Evolutionary conservation across 2,113 vertebrate species (phyloP).

Genomic region (Redunca redunca): DNA sequence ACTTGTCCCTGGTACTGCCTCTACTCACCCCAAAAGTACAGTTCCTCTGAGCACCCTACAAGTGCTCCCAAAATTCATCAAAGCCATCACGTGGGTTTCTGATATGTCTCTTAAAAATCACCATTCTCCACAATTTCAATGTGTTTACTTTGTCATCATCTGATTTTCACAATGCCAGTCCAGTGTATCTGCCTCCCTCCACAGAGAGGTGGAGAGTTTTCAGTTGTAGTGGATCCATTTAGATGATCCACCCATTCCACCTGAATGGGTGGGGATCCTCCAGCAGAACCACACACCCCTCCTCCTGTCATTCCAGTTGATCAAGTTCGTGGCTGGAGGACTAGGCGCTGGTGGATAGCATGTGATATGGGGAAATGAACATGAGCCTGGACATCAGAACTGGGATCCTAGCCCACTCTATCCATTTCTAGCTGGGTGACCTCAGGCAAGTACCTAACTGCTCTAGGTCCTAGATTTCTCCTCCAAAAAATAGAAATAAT

Average conservation of each 20-base stretch:
- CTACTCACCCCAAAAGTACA: neutral
- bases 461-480: neutral
- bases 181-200: neutral
- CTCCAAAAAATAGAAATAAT: neutral
- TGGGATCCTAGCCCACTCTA: neutral
- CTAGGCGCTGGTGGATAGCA: neutral
- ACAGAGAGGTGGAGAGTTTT: neutral
- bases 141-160: neutral
- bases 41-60: neutral
- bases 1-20: neutral
- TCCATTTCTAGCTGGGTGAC: neutral
- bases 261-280: neutral
- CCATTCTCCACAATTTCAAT: neutral
- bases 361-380: neutral
- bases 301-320: neutral
- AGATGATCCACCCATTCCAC: neutral
- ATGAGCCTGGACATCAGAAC: neutral
- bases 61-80: neutral
- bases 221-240: neutral
- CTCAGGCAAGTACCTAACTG: neutral
- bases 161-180: neutral
- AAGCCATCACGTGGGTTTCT: neutral
- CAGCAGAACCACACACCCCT: neutral
- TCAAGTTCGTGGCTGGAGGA: neutral
- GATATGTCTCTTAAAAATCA: neutral